These are phyloP conservation scores for Camponotus vicinus DNA, from an alignment of 1,140 invertebrate genomes.

Conservation along the genomic window DNA sequence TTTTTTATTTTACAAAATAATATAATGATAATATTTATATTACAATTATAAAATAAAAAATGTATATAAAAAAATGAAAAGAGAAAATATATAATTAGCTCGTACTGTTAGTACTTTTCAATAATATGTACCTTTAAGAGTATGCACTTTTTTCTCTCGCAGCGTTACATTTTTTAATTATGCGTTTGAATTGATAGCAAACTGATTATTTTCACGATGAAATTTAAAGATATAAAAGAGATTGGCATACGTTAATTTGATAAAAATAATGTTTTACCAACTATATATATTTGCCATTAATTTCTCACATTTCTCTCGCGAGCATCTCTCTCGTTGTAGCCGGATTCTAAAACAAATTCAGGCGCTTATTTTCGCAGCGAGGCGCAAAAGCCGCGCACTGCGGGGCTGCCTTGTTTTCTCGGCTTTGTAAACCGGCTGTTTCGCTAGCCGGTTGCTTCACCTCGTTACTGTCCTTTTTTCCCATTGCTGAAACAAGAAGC, in stretches of 20 bases:
- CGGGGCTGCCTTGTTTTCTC: constrained; percentile 33
- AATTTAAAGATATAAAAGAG: not conserved
- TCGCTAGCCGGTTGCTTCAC: constrained; percentile 63
- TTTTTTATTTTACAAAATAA: not conserved
- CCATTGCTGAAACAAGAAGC: constrained; percentile 82
- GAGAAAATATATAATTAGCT: not conserved
- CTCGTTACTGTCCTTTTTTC: constrained; percentile 79
- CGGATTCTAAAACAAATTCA: not conserved
- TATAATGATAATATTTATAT: too few relatives aligned
- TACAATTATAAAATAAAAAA: too few relatives aligned
- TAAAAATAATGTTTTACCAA: not conserved
- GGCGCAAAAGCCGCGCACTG: constrained; percentile 20
- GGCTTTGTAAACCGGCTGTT: constrained; percentile 72
- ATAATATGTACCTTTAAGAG: not conserved
- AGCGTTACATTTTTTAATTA: not conserved
- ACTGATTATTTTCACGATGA: not conserved
- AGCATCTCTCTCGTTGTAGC: not conserved
- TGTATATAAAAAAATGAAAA: not conserved
- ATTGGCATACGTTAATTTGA: not conserved
- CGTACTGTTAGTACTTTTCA: not conserved
- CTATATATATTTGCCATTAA: not conserved
- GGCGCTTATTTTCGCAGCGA: constrained; percentile 40
- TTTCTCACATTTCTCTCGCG: not conserved
- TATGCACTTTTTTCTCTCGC: too few relatives aligned
- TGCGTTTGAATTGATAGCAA: not conserved